phyloP scores from a whole-genome alignment of 2,888 invertebrate genomes.

The Phaonia tiefii region DNA sequence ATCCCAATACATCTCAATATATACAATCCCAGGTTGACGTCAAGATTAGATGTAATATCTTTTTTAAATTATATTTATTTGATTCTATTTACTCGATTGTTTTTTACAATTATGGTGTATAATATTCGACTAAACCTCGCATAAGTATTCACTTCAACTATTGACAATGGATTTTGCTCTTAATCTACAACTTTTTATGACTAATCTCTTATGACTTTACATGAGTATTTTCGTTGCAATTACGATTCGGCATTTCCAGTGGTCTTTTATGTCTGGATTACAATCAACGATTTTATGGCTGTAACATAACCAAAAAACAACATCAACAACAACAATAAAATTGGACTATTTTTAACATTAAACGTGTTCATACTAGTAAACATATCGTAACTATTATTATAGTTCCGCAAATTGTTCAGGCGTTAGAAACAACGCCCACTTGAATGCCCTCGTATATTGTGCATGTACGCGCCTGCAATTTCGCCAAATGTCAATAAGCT shows the following conservation, averaged over 20 bases:
- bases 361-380: slow-evolving; percentile 49
- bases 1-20: too few species aligned
- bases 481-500: slow-evolving; percentile 63
- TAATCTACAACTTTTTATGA: too few species aligned
- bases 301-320: background rate
- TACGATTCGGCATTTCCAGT: slow-evolving; percentile 33
- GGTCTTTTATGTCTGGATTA: slow-evolving; percentile 59
- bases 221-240: slow-evolving; percentile 51
- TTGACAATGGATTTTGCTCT: too few species aligned
- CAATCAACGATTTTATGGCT: slow-evolving; percentile 40
- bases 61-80: too few species aligned
- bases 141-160: too few species aligned
- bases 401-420: slow-evolving; percentile 61
- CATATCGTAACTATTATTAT: slow-evolving; percentile 35
- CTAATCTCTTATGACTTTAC: slow-evolving; percentile 51
- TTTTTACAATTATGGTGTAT: too few species aligned
- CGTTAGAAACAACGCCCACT: slow-evolving; percentile 65
- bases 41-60: too few species aligned
- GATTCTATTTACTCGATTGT: too few species aligned
- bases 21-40: too few species aligned
- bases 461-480: slow-evolving; percentile 41
- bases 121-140: too few species aligned
- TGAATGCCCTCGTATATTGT: slow-evolving; percentile 22
- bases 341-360: slow-evolving; percentile 10
- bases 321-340: background rate